Evolutionary conservation across 2,113 vertebrate species (phyloP).

Genomic region (Bujurquina vittata): DNA sequence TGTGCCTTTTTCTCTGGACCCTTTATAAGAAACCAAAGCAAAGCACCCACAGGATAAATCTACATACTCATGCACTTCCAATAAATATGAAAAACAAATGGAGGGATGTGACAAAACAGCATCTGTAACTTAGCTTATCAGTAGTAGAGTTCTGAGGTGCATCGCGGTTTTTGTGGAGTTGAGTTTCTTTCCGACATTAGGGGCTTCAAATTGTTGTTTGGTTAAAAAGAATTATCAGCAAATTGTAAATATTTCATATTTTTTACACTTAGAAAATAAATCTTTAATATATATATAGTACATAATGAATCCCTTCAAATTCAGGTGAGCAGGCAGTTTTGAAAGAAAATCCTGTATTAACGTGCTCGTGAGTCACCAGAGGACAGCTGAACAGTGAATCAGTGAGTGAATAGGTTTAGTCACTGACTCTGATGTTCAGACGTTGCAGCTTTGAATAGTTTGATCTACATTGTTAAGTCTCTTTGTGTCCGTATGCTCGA

Average conservation of each 20-base stretch:
- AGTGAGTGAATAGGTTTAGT: neutral
- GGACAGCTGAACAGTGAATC: neutral
- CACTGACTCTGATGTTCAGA: neutral
- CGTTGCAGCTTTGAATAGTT: neutral
- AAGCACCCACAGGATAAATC: neutral
- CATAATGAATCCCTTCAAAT: neutral
- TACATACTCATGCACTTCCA: neutral
- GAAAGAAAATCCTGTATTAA: neutral
- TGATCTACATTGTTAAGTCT: neutral
- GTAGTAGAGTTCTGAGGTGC: neutral
- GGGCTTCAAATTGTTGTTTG: neutral
- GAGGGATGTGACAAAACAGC: neutral
- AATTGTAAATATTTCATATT: neutral
- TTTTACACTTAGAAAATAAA: neutral
- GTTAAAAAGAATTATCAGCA: neutral
- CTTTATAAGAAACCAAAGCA: constrained; percentile 21
- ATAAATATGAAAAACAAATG: constrained; percentile 16
- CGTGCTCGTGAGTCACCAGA: neutral
- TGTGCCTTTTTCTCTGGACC: constrained; percentile 17
- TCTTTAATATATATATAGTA: neutral
- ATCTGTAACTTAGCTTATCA: neutral
- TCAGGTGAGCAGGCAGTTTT: constrained; percentile 1
- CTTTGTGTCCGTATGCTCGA: neutral
- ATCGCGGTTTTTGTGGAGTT: neutral
- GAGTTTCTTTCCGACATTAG: neutral